Percentiles rank a stretch among this genome's conserved stretches.
Evolutionary conservation across 2,113 vertebrate genomes (phyloP).

Genomic region (Rutilus rutilus): DNA sequence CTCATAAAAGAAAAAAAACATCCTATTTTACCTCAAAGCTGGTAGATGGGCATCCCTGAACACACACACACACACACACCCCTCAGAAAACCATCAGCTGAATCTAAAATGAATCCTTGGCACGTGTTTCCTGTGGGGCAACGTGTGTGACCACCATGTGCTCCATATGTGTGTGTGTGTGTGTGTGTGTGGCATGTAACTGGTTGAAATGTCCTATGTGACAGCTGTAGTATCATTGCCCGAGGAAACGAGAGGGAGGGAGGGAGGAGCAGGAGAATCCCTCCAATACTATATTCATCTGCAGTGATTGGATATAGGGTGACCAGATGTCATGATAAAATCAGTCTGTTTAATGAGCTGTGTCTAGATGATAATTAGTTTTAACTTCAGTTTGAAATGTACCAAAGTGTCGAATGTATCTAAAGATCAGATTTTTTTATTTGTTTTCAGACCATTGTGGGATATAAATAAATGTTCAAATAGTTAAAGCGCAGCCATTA

Average conservation of each 20-base stretch:
- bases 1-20: neutral
- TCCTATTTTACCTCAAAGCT: slow-evolving; percentile 10
- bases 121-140: slow-evolving; percentile 20
- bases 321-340: slow-evolving; percentile 21
- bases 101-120: slow-evolving; percentile 9
- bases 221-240: slow-evolving; percentile 61
- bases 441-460: neutral
- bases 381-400: slow-evolving; percentile 10
- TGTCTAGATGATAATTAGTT: slow-evolving; percentile 10
- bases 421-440: neutral
- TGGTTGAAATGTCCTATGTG: slow-evolving; percentile 60
- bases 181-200: slow-evolving; percentile 49
- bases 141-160: slow-evolving; percentile 35
- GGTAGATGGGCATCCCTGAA: neutral
- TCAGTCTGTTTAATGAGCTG: slow-evolving; percentile 1
- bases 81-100: neutral
- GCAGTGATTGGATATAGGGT: neutral
- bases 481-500: neutral
- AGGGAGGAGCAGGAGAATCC: slow-evolving; percentile 32
- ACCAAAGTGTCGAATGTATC: neutral
- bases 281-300: neutral
- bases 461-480: neutral
- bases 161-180: slow-evolving; percentile 36
- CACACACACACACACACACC: neutral
- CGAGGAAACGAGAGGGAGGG: slow-evolving; percentile 51